Base-by-base conservation (phyloP, 2,113 vertebrate genomes). In the Cheilinus undulatus region DNA sequence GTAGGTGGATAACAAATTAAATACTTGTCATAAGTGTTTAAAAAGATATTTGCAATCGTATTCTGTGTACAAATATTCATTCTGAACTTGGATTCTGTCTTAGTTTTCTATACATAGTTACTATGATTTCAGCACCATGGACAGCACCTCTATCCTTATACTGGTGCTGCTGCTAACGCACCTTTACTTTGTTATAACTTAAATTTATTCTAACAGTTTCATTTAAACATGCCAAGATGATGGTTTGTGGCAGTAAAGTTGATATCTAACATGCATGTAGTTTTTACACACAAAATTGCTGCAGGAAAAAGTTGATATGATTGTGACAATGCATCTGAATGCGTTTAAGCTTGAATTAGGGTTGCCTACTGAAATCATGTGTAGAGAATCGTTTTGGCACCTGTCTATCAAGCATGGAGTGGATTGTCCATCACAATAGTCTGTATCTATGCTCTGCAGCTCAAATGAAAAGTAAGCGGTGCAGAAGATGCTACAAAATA, bases 91-190 rank as follows among this genome's bases (percentile, higher is more conserved):
- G n/a, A n/a, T n/a, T n/a, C n/a, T n/a, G n/a, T n/a, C 3, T 7
- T 40, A 2, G 3, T 34, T 24, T 0, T 51, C 20, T 24, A 5
- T 42, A 28, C 23, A 17, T 4, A 9, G 38, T 17, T 13, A 51
- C 19, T 14, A 45, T n/a, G 11, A 5, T 63, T 92, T 92, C 92
- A 93, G 93, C 48, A 94, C 92, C 89, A 48, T 0, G 90, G 92
- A 88, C 61, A 93, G 92, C 79, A 68, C 61, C 34, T 1, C 19
- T 34, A 7, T 7, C 40, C 2, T 7, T 7, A 19, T 3, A 3
- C 9, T 7, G 0, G 13, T 34, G 4, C 5, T 6, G 4, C 11
- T 4, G 0, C n/a, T 4, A n/a, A 15, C 48, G 19, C 14, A 12
- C 42, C 3, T 2, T 8, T 5, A 20, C 13, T 2, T 24, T 32